Percentiles rank a stretch among this genome's conserved stretches.
Evolutionary conservation across 1,140 invertebrate genomes (phyloP).

Genomic region (Phymorhynchus buccinoides): DNA sequence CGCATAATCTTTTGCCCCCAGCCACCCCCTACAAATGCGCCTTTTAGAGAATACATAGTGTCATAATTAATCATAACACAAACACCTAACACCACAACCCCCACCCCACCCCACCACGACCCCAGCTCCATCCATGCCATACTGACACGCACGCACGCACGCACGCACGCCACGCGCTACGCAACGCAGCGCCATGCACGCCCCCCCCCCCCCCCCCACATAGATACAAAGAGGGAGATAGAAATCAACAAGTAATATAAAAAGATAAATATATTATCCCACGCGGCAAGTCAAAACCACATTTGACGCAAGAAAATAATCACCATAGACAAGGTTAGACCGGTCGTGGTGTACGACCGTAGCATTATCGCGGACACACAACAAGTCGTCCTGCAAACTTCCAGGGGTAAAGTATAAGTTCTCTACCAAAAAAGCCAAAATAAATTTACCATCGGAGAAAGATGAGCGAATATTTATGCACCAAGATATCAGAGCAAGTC

Average conservation of each 20-base stretch:
- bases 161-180: constrained; percentile 1
- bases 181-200: background rate
- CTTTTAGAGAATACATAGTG: no score
- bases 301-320: background rate
- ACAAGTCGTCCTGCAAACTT: constrained; percentile 25
- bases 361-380: background rate
- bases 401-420: no score
- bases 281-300: no score
- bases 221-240: background rate
- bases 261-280: no score
- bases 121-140: background rate
- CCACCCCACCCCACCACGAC: no score
- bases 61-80: background rate
- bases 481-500: constrained; percentile 68
- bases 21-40: no score
- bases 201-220: background rate
- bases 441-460: constrained; percentile 65
- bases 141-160: constrained; percentile 5
- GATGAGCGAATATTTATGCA: constrained; percentile 68
- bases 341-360: background rate
- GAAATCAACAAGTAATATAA: background rate
- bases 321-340: background rate
- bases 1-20: no score
- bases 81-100: no score
- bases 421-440: no score